A percentile compares a stretch with the other conserved stretches of the same genome.
Evolutionary conservation across 1,140 invertebrate genomes (phyloP).

Genomic region (Lysiphlebus fabarum): DNA sequence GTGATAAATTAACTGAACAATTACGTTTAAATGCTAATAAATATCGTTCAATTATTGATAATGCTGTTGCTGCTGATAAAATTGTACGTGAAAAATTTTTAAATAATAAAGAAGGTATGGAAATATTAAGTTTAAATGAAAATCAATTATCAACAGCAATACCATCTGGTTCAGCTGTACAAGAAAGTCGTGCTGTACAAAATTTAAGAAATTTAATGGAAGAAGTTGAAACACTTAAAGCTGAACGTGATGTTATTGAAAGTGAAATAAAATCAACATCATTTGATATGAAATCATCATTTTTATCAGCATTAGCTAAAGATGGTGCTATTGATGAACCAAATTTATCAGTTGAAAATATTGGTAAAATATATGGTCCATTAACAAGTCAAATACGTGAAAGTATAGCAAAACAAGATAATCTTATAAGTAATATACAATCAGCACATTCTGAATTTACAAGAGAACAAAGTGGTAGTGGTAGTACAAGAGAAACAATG

Average conservation of each 20-base stretch:
- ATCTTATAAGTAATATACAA: constrained; percentile 74
- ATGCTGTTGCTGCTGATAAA: constrained; percentile 67
- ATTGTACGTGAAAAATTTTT: constrained; percentile 86
- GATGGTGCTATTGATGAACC: constrained; percentile 88
- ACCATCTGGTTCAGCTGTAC: constrained; percentile 59
- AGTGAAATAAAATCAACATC: constrained; percentile 79
- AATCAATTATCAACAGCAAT: constrained; percentile 63
- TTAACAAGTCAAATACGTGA: constrained; percentile 78
- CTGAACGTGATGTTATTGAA: constrained; percentile 85
- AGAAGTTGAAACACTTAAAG: constrained; percentile 82
- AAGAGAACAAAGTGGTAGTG: constrained; percentile 65
- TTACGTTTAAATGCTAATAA: constrained; percentile 83
- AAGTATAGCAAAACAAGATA: constrained; percentile 75
- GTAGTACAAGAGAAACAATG: constrained; percentile 71
- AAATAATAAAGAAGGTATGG: constrained; percentile 75
- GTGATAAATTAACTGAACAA: constrained; percentile 83
- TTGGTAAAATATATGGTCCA: constrained; percentile 77
- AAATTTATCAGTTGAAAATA: constrained; percentile 69
- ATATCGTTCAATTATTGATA: constrained; percentile 89
- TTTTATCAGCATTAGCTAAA: constrained; percentile 74
- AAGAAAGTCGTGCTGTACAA: constrained; percentile 62
- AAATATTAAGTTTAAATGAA: constrained; percentile 75
- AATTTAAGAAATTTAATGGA: constrained; percentile 79
- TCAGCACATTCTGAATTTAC: constrained; percentile 74
- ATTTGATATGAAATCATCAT: constrained; percentile 82